A percentile compares a stretch with the other conserved stretches of the same genome.
Evolutionary conservation across 2,888 invertebrate species (phyloP).

Genomic region (Lepas anatifera): DNA sequence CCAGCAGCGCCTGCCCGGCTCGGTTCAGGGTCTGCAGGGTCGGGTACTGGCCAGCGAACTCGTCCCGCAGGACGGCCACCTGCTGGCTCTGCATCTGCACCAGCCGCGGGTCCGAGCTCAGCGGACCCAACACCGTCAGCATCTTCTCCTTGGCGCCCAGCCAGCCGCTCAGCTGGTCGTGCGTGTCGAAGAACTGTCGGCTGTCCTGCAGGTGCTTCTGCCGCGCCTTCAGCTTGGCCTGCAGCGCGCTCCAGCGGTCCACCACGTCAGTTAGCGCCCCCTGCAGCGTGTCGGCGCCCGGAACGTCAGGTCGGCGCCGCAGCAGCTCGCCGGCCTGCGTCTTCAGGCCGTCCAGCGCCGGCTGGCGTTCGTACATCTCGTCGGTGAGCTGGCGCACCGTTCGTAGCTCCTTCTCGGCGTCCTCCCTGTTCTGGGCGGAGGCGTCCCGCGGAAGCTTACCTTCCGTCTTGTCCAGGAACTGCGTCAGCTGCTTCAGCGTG

Average conservation of each 20-base stretch:
- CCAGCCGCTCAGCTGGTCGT: slow-evolving; percentile 75
- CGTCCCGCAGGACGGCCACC: slow-evolving; percentile 84
- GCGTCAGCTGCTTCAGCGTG: slow-evolving; percentile 59
- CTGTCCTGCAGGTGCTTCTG: slow-evolving; percentile 47
- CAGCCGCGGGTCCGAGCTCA: slow-evolving; percentile 90
- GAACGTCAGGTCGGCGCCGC: slow-evolving; percentile 67
- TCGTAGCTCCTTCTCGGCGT: slow-evolving; percentile 76
- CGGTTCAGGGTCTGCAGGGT: slow-evolving; percentile 66
- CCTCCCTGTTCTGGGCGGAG: slow-evolving; percentile 60
- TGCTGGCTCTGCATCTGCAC: slow-evolving; percentile 92
- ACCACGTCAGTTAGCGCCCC: slow-evolving; percentile 71
- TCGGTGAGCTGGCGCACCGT: slow-evolving; percentile 69
- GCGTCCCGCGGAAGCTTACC: slow-evolving; percentile 71
- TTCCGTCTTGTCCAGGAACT: slow-evolving; percentile 77
- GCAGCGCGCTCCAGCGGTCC: slow-evolving; percentile 70
- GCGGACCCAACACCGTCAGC: slow-evolving; percentile 88
- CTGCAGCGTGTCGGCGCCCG: slow-evolving; percentile 70
- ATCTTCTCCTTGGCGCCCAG: slow-evolving; percentile 85
- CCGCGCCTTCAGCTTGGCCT: slow-evolving; percentile 63
- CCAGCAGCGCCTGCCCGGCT: slow-evolving; percentile 61
- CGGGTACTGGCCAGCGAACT: slow-evolving; percentile 85
- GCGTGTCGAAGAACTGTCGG: slow-evolving; percentile 82
- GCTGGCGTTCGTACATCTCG: slow-evolving; percentile 87
- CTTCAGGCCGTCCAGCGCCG: slow-evolving; percentile 74
- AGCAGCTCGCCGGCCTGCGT: slow-evolving; percentile 78